A percentile compares a stretch with the other conserved stretches of the same genome.
phyloP scores from a whole-genome alignment of 2,888 invertebrate species.

The Caenorhabditis macrosperma region DNA sequence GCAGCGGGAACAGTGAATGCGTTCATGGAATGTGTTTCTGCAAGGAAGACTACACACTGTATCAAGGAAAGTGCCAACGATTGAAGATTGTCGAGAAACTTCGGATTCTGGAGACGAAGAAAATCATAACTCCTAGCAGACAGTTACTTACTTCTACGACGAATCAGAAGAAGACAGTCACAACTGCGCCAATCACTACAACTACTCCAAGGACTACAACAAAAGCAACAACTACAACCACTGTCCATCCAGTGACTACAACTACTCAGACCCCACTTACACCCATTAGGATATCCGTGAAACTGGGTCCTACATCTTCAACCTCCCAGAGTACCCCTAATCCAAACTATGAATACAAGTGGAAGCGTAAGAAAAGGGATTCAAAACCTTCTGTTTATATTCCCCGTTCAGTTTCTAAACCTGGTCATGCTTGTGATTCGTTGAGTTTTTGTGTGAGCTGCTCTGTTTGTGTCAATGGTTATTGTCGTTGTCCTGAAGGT shows the following conservation, averaged over 20 bases:
- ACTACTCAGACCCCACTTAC: constrained; percentile 43
- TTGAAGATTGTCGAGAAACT: constrained; percentile 35
- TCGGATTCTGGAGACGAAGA: constrained; percentile 35
- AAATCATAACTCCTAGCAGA: constrained; percentile 2
- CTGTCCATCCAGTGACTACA: constrained; percentile 11
- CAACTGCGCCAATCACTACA: constrained; percentile 14
- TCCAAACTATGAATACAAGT: constrained; percentile 35
- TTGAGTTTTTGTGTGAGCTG: constrained; percentile 69
- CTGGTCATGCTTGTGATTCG: constrained; percentile 70
- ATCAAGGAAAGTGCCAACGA: constrained; percentile 62
- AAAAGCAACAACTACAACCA: constrained; percentile 18
- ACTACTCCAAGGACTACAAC: constrained; percentile 23
- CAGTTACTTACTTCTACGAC: background rate
- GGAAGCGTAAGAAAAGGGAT: constrained; percentile 40
- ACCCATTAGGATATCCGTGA: constrained; percentile 46
- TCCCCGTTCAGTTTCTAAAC: constrained; percentile 67
- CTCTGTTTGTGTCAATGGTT: constrained; percentile 69
- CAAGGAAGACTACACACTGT: constrained; percentile 64
- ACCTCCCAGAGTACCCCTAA: constrained; percentile 25
- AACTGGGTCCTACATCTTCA: constrained; percentile 25
- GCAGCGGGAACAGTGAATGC: constrained; percentile 73
- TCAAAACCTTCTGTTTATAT: background rate
- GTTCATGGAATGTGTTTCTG: constrained; percentile 74
- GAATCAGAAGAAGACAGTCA: background rate
- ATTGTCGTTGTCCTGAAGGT: constrained; percentile 73